Conservation (phyloP, 2,888 invertebrate genomes). For the Cheilosia variabilis region DNA sequence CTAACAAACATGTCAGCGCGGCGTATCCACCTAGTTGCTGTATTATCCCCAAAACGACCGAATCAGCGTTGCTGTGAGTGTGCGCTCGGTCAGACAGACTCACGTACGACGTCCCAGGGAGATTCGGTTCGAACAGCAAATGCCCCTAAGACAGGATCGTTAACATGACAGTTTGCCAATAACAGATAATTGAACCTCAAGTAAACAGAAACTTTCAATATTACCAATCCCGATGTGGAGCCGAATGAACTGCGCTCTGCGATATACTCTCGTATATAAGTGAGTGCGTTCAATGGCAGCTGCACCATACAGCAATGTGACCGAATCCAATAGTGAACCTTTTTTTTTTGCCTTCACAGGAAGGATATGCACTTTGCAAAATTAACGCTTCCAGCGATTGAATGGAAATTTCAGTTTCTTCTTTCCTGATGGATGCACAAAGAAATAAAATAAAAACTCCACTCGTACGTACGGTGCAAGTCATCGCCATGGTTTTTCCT, state of each 20-base stretch:
- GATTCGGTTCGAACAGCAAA: constrained; percentile 52
- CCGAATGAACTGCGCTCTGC: constrained; percentile 13
- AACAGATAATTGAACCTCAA: constrained; percentile 76
- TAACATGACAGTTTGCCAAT: constrained; percentile 77
- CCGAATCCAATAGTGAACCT: constrained; percentile 30
- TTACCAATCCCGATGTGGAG: constrained; percentile 65
- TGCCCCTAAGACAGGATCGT: constrained; percentile 70
- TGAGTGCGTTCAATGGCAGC: constrained; percentile 41
- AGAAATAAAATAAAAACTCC: constrained; percentile 2
- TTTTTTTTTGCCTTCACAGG: constrained; percentile 57
- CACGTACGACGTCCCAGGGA: constrained; percentile 40
- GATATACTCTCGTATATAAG: not conserved
- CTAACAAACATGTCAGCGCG: constrained; percentile 57
- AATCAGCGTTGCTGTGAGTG: not conserved
- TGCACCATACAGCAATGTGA: constrained; percentile 15
- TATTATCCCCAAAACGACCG: constrained; percentile 30
- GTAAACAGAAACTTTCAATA: constrained; percentile 76
- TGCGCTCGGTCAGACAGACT: constrained; percentile 47
- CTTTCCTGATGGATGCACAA: constrained; percentile 38
- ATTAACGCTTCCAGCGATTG: constrained; percentile 70
- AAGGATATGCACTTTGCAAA: constrained; percentile 73
- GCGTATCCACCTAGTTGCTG: not conserved
- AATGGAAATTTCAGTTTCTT: constrained; percentile 54
- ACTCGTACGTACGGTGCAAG: constrained; percentile 5
- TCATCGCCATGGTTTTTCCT: constrained; percentile 31